These are phyloP conservation scores for Batillaria attramentaria DNA, from an alignment of 1,140 invertebrate genomes.

Conservation along the genomic window DNA sequence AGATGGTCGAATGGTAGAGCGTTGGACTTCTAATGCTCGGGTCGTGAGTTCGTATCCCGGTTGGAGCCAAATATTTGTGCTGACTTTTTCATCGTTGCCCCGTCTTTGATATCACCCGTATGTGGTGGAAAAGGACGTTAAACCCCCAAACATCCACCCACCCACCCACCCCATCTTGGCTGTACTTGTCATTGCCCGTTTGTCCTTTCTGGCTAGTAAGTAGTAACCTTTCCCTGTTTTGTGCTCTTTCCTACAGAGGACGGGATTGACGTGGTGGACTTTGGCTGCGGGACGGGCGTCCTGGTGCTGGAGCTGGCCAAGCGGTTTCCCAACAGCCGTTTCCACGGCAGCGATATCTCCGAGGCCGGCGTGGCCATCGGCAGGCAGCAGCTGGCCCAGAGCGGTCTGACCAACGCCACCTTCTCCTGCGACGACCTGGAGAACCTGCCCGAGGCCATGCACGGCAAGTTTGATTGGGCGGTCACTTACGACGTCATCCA, in stretches of 20 bases:
- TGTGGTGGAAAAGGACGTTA: too few species aligned
- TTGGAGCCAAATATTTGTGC: too few species aligned
- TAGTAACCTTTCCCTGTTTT: background rate
- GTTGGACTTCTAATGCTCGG: too few species aligned
- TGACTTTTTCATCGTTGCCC: too few species aligned
- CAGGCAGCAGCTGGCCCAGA: slow-evolving; percentile 2
- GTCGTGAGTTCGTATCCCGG: too few species aligned
- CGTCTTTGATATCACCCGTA: too few species aligned
- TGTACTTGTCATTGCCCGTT: too few species aligned
- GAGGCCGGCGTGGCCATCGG: slow-evolving; percentile 8
- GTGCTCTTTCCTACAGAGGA: background rate
- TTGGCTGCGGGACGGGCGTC: slow-evolving; percentile 32
- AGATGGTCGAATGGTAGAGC: too few species aligned
- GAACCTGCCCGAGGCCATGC: slow-evolving; percentile 11
- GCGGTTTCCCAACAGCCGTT: slow-evolving; percentile 32
- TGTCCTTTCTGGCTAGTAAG: background rate
- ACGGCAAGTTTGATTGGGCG: slow-evolving; percentile 19
- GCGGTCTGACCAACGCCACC: slow-evolving; percentile 17
- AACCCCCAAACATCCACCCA: too few species aligned
- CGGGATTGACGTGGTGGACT: slow-evolving; percentile 27
- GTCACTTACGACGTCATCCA: slow-evolving; percentile 33
- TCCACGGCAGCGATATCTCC: slow-evolving; percentile 36
- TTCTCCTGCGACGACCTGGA: slow-evolving; percentile 25
- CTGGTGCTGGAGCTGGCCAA: slow-evolving; percentile 20
- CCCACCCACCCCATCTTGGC: too few species aligned